Base-by-base conservation (phyloP, 2,888 invertebrate genomes). In the Cryptus viduatorius region DNA sequence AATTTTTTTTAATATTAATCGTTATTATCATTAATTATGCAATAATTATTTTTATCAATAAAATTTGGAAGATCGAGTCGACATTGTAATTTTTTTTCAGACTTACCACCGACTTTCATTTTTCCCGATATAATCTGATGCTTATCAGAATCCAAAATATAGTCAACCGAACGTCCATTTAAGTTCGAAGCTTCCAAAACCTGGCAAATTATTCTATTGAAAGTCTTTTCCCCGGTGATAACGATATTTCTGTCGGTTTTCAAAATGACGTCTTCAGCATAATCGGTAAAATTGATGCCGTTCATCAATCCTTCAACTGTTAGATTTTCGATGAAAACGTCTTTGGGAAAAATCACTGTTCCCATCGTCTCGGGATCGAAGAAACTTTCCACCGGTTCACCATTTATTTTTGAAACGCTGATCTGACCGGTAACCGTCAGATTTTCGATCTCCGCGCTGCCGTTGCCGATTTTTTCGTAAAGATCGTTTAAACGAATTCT, bases 361-460 rank as follows among this genome's bases (percentile, higher is more conserved):
- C 85, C 87, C 59, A 86, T 86, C 48, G 85, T 65, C 4, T 84
- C 68, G 0, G 79, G 8, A 4, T 86, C 69, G 14, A 88, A 87
- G n/a, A 89, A 53, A 10, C 89, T 77, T 5, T 76, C 29, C 14
- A 91, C n/a, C 1, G 19, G 12, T 65, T 81, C 31, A 1, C 85
- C 87, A 68, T 92, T 92, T 8, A 92, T 77, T 12, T 81, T 90
- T 1, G 92, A 82, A 4, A 94, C 92, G 1, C 88, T 89, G 19
- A 94, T 82, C 79, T 89, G 92, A 24, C 93, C 91, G 37, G 82
- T 86, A 0, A 92, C 89, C 3, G 19, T 82, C 46, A 92, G 31
- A 5, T 86, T 87, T 4, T 87, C 82, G 12, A 92, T 56, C 0
- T 64, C 61, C 14, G 37, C 16, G 12, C 78, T 89, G 16, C 89